A percentile compares a stretch with the other conserved stretches of the same genome.
Evolutionary conservation across 2,888 invertebrate genomes (phyloP).

Genomic region (Tipula unca): DNA sequence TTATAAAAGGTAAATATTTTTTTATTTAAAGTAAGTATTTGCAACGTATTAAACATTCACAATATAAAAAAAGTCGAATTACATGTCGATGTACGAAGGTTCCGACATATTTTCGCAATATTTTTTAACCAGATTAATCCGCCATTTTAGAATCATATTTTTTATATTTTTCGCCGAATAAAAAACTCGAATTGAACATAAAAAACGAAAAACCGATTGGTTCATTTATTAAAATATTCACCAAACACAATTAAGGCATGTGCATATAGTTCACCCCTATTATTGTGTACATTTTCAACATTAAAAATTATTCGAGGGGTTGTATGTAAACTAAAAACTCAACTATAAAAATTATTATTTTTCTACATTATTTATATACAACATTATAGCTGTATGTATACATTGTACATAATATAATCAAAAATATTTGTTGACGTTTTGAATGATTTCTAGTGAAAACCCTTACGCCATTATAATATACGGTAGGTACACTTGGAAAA

Average conservation of each 20-base stretch:
- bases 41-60: too few species aligned
- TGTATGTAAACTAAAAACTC: background rate
- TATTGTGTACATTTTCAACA: background rate
- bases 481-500: background rate
- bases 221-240: background rate
- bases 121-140: background rate
- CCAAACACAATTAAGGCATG: background rate
- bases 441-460: background rate
- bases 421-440: background rate
- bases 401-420: background rate
- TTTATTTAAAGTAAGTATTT: too few species aligned
- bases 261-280: background rate
- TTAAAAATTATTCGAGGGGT: background rate
- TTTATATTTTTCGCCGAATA: background rate
- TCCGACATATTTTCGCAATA: background rate
- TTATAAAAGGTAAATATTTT: too few species aligned
- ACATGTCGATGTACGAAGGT: too few species aligned
- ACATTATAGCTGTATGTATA: background rate
- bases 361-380: background rate
- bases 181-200: background rate
- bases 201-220: background rate
- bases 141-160: background rate
- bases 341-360: slow-evolving; percentile 3
- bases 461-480: too few species aligned
- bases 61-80: too few species aligned